Conservation (phyloP, 2,113 vertebrate genomes). For the Leptobrachium leishanense region DNA sequence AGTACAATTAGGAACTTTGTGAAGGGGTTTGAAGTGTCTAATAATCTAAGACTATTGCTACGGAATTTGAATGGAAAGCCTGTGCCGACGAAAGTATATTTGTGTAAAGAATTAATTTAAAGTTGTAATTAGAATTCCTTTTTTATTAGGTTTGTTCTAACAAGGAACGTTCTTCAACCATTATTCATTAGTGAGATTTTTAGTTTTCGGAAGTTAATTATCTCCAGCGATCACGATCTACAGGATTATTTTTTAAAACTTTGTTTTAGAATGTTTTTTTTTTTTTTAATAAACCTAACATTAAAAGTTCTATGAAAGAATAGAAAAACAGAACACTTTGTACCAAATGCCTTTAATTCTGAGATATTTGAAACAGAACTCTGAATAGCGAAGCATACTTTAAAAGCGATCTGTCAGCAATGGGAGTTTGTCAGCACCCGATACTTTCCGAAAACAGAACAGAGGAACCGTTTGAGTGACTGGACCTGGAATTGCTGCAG, state of each 20-base stretch:
- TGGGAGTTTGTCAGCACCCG: too few species aligned
- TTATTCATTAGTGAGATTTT: neutral
- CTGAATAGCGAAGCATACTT: neutral
- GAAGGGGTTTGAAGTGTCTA: too few species aligned
- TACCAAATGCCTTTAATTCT: neutral
- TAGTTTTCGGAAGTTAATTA: neutral
- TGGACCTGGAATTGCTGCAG: too few species aligned
- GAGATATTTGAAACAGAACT: neutral
- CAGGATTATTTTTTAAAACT: neutral
- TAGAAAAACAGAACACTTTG: neutral
- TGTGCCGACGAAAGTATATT: neutral
- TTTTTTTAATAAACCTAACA: neutral
- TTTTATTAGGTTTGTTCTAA: neutral
- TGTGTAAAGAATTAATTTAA: neutral
- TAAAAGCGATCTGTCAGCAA: too few species aligned
- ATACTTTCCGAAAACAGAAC: too few species aligned
- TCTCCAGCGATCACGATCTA: neutral
- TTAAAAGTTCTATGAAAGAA: neutral
- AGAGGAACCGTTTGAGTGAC: too few species aligned
- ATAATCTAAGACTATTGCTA: too few species aligned
- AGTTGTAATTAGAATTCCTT: neutral
- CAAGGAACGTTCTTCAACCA: neutral
- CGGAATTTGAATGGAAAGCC: neutral
- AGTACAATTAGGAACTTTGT: too few species aligned
- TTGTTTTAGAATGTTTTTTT: neutral